Evolutionary conservation across 1,140 invertebrate species (phyloP), one percentile per base, ranked within the genome.

Genomic region (Drosophila serrata): DNA sequence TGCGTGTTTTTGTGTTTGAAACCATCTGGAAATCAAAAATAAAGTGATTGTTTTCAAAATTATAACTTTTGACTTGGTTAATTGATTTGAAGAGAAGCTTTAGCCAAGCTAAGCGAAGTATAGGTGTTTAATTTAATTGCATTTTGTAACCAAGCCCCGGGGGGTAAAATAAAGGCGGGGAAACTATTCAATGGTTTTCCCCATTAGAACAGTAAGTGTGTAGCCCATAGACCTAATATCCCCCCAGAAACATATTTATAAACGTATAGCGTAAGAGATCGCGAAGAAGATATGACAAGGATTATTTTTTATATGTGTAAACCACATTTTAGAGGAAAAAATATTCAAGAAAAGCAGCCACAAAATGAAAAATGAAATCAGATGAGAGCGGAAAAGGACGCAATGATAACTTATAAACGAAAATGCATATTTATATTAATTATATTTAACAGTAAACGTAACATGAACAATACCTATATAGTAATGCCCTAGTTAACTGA

Each of bases 401-500:
- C 51, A 55, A 55, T 55, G 51, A 82, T 73, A 77, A 79, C 61
- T 77, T 70, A 76, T 53, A 62, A 76, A 76, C 42, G 42, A 67
- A 79, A 74, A 68, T 62, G 72, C 33, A 78, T 75, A 86, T 67
- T 80, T 80, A 84, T 73, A 82, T 67, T 74, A 62, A 81, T 62
- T 55, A 65, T 61, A 79, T 51, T 65, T 56, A 65, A 51, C 62
- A 84, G 60, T 81, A 88, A 90, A 56, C 80, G 60, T 81, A 88
- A 88, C 69, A 86, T 87, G 82, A 86, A 86, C 82, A 86, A 86
- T 86, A 86, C 82, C 82, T 86, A 87, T 86, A 82, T 79, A 81
- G 85, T 88, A 88, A 88, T 79, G 69, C 77, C 80, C 81, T 88
- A 88, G 85, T 88, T 90, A 88, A 88, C 85, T 84, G 77, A 84